Percentiles rank a stretch among this genome's conserved stretches.
Conservation (phyloP, 2,113 vertebrate species). For the Loxodonta africana region DNA sequence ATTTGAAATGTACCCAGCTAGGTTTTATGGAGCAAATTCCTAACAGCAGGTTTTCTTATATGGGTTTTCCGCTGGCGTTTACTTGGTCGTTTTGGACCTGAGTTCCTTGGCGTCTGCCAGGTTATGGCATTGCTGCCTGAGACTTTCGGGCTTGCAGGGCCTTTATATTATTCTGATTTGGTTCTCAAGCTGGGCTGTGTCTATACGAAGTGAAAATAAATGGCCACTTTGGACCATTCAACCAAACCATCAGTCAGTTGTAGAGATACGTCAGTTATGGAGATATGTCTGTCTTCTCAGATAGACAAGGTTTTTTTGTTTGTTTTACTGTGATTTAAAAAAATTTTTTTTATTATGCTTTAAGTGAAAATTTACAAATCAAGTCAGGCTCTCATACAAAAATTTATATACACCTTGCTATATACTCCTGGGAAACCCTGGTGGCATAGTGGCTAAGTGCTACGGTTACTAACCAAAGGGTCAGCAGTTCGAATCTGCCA, state of each 20-base stretch:
- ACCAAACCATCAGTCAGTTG: not conserved
- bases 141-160: not conserved
- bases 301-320: no score
- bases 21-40: not conserved
- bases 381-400: no score
- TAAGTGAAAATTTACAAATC: no score
- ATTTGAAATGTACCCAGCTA: not conserved
- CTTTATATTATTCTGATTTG: not conserved
- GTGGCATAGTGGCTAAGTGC: no score
- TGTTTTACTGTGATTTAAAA: no score
- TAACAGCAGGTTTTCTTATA: not conserved
- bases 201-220: not conserved
- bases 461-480: no score
- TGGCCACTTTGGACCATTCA: not conserved
- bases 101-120: not conserved
- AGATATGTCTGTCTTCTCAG: not conserved
- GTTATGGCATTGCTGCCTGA: not conserved
- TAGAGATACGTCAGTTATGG: not conserved
- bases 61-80: not conserved
- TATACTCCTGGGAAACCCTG: no score
- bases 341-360: no score
- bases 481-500: no score
- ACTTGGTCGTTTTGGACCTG: not conserved
- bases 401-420: no score
- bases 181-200: not conserved